These are phyloP conservation scores for Ceratotherium simum DNA, from an alignment of 2,113 vertebrate species.

Conservation along the genomic window DNA sequence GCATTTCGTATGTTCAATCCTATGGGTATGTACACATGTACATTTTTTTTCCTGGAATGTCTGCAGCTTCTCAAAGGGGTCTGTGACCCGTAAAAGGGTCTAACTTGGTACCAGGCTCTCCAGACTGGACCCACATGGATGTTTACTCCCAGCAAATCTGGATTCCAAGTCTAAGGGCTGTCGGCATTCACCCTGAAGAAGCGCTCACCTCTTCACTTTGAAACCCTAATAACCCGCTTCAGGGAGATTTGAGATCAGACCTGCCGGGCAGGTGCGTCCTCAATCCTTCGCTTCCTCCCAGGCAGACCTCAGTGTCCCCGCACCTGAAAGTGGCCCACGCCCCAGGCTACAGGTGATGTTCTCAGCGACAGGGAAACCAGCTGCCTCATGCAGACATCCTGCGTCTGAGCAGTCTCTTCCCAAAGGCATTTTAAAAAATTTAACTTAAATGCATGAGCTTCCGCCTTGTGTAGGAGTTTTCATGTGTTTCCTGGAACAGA, in stretches of 20 bases:
- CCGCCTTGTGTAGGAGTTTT: neutral
- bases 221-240: neutral
- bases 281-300: neutral
- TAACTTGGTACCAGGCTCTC: neutral
- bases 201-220: neutral
- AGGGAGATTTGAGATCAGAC: neutral
- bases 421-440: neutral
- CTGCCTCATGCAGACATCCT: too few relatives aligned
- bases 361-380: neutral
- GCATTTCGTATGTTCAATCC: accelerated
- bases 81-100: neutral
- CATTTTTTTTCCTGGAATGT: neutral
- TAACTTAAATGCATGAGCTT: neutral
- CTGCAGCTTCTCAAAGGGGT: neutral
- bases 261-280: accelerated
- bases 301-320: neutral
- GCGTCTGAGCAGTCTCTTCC: neutral
- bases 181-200: neutral
- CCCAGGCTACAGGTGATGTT: neutral
- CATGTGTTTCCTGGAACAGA: neutral
- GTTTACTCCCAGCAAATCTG: neutral
- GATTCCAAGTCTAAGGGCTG: neutral
- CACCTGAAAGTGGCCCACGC: neutral
- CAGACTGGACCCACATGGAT: neutral
- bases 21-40: accelerated